phyloP scores from a whole-genome alignment of 2,797 vertebrate genomes.

The Rhinichthys osculus region DNA sequence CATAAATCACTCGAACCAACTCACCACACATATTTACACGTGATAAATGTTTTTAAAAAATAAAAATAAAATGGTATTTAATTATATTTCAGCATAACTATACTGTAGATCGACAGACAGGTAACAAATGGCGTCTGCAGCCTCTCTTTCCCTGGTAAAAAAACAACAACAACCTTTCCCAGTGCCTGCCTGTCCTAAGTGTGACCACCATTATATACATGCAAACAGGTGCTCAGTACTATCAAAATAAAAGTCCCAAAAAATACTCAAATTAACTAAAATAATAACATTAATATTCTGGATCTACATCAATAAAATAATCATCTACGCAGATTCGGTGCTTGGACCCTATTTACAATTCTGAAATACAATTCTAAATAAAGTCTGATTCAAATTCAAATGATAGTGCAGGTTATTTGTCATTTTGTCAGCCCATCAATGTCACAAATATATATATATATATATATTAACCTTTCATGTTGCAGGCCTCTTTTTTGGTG shows the following conservation, averaged over 20 bases:
- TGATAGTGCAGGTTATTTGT: neutral
- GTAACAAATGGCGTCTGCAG: too few species aligned
- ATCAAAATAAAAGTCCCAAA: too few species aligned
- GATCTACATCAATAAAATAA: too few species aligned
- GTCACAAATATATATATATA: neutral
- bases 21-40: neutral
- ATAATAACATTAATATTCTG: too few species aligned
- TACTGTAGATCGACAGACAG: neutral
- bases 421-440: conserved; percentile 27
- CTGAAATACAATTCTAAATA: neutral
- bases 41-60: neutral
- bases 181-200: too few species aligned
- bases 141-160: too few species aligned
- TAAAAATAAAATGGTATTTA: neutral
- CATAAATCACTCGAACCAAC: neutral
- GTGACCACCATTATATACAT: too few species aligned
- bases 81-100: neutral
- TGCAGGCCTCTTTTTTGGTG: neutral
- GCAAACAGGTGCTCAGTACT: too few species aligned
- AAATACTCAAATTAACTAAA: too few species aligned
- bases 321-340: neutral
- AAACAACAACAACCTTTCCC: too few species aligned
- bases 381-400: conserved; percentile 27
- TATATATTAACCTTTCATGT: neutral
- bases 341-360: neutral